Percentiles rank a stretch among this genome's conserved stretches.
Evolutionary conservation across 2,797 vertebrate genomes (phyloP).

Genomic region (Gymnothorax reevesii): DNA sequence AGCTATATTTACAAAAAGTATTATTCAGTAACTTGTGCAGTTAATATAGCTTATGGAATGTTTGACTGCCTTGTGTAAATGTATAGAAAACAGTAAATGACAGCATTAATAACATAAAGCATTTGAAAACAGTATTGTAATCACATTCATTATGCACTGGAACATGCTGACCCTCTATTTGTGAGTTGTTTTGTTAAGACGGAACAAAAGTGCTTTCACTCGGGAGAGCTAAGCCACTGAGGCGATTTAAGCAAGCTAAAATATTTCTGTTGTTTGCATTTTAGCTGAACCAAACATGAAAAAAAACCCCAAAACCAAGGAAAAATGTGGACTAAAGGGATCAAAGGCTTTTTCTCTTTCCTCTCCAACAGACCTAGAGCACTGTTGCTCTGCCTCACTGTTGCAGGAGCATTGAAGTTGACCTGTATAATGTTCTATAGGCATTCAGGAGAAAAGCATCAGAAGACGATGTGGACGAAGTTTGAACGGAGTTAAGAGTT

Average conservation of each 20-base stretch:
- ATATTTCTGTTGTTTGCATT: slow-evolving; percentile 8
- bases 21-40: background rate
- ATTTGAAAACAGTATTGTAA: background rate
- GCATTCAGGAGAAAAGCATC: too few species aligned
- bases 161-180: background rate
- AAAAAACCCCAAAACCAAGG: too few species aligned
- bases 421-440: background rate
- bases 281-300: background rate
- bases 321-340: background rate
- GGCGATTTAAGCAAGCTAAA: slow-evolving; percentile 24
- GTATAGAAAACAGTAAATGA: too few species aligned
- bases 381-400: background rate
- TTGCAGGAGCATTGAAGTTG: background rate
- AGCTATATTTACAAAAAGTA: background rate
- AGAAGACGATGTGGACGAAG: too few species aligned
- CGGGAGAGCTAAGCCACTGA: slow-evolving; percentile 14
- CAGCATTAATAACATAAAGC: too few species aligned
- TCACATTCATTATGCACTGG: background rate
- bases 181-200: background rate
- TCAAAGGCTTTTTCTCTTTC: background rate
- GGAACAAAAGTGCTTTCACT: background rate
- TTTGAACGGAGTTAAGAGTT: too few species aligned
- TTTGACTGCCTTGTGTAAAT: too few species aligned
- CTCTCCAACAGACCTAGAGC: background rate
- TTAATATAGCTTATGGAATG: background rate